These are phyloP conservation scores for Cepaea hortensis DNA, from an alignment of 2,888 invertebrate genomes.

Conservation along the genomic window DNA sequence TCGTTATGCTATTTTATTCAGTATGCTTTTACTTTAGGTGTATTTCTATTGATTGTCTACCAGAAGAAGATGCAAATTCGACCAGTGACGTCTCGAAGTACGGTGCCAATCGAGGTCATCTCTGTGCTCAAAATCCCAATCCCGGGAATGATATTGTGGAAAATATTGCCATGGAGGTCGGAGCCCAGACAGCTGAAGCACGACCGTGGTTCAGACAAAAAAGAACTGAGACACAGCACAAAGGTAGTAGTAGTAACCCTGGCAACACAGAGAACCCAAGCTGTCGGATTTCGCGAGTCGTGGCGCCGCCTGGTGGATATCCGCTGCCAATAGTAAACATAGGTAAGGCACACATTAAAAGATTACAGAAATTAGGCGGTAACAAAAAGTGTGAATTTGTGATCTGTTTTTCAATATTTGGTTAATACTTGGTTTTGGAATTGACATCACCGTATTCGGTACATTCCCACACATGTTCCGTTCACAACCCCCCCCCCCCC, in stretches of 20 bases:
- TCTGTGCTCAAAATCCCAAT: slow-evolving; percentile 33
- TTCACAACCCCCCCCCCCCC: too few species aligned
- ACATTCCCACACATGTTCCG: too few species aligned
- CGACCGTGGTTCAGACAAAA: slow-evolving; percentile 50
- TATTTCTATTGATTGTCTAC: background rate
- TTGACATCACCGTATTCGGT: too few species aligned
- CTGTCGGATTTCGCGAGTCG: slow-evolving; percentile 34
- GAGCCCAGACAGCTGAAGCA: slow-evolving; percentile 42
- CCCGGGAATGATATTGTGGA: slow-evolving; percentile 49
- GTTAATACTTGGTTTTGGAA: too few species aligned
- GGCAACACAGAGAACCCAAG: background rate
- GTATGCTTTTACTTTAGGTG: background rate
- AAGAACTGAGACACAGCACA: slow-evolving; percentile 29
- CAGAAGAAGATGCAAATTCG: background rate
- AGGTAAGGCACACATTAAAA: slow-evolving; percentile 37
- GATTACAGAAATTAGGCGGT: background rate
- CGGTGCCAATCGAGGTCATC: background rate
- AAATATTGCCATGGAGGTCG: slow-evolving; percentile 44
- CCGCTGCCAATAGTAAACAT: slow-evolving; percentile 55
- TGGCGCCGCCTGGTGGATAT: slow-evolving; percentile 50
- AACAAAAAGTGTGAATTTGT: too few species aligned
- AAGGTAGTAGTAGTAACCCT: slow-evolving; percentile 7
- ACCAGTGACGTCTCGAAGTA: background rate
- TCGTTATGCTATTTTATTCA: background rate
- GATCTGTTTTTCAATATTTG: too few species aligned